Evolutionary conservation across 2,888 invertebrate genomes (phyloP).

Genomic region (Folsomia manolachei): DNA sequence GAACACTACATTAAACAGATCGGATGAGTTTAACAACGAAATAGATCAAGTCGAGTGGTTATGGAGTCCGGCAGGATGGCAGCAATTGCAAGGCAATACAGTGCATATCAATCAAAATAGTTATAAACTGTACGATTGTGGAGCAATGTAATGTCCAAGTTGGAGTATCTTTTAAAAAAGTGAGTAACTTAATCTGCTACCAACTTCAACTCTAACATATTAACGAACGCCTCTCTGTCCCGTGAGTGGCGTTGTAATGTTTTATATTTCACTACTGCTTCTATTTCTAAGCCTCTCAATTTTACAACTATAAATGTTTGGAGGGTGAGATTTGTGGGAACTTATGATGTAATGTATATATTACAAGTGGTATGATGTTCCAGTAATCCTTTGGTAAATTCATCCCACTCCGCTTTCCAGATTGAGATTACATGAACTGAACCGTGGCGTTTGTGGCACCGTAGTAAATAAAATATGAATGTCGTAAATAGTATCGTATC

Average conservation of each 20-base stretch:
- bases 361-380: too few species aligned
- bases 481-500: too few species aligned
- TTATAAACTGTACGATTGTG: background rate
- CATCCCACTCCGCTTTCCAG: background rate
- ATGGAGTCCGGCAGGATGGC: constrained; percentile 42
- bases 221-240: too few species aligned
- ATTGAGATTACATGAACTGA: background rate
- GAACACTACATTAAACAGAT: too few species aligned
- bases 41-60: background rate
- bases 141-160: background rate
- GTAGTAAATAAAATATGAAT: background rate
- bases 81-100: constrained; percentile 29
- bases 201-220: too few species aligned
- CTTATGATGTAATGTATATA: too few species aligned
- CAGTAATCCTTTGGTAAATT: background rate
- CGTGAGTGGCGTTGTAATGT: too few species aligned
- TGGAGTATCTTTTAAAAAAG: background rate
- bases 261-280: too few species aligned
- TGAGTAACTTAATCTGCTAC: background rate
- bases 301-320: too few species aligned
- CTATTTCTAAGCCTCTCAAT: too few species aligned
- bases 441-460: too few species aligned
- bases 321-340: background rate
- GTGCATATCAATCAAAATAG: background rate
- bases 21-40: background rate